Evolutionary conservation across 2,888 invertebrate species (phyloP).

Genomic region (Epirrhoe tristata): DNA sequence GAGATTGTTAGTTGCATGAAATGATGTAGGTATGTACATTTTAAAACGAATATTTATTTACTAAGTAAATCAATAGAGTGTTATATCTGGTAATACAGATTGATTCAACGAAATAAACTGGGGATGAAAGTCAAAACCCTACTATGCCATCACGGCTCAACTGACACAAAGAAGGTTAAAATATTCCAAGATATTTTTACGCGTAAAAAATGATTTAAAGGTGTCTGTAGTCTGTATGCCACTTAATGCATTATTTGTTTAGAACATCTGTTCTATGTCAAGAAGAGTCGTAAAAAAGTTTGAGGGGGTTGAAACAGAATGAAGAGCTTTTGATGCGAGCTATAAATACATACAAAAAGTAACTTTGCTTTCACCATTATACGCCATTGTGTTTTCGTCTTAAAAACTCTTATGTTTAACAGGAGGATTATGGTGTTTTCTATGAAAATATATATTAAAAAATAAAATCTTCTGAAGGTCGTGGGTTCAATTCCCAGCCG

Average conservation of each 20-base stretch:
- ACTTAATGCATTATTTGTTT: conserved; percentile 65
- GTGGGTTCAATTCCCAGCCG: too few species aligned
- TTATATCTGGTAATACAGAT: too few species aligned
- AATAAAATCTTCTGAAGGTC: too few species aligned
- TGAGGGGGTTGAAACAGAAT: conserved; percentile 59
- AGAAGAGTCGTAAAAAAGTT: conserved; percentile 68
- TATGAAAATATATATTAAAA: too few species aligned
- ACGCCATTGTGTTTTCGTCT: conserved; percentile 30
- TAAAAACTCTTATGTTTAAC: too few species aligned
- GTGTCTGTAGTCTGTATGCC: conserved; percentile 34
- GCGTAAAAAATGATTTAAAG: conserved; percentile 2
- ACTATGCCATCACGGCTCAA: background rate
- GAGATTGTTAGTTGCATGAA: too few species aligned
- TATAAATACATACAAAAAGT: conserved; percentile 50
- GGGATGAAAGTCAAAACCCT: background rate
- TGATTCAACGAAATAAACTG: too few species aligned
- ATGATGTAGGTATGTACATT: too few species aligned
- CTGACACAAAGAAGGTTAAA: background rate
- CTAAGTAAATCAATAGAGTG: too few species aligned
- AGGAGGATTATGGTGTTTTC: too few species aligned
- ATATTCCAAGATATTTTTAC: background rate
- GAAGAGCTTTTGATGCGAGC: conserved; percentile 62
- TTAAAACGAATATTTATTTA: too few species aligned
- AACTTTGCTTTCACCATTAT: conserved; percentile 19
- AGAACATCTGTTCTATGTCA: conserved; percentile 73